Evolutionary conservation across 2,113 vertebrate species (phyloP).

Genomic region (Thalassarche chlororhynchos): DNA sequence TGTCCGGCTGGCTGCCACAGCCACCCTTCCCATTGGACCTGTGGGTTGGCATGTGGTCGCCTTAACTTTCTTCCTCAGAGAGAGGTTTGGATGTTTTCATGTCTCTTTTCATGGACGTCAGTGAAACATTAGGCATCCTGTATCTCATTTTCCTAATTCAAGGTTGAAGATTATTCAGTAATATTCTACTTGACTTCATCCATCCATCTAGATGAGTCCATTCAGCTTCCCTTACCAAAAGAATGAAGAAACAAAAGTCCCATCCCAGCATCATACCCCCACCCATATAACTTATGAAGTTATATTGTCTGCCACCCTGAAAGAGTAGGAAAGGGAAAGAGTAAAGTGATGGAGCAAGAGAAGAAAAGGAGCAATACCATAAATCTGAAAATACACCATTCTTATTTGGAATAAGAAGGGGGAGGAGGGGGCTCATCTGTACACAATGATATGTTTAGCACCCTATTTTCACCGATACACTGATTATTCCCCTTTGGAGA

Average conservation of each 20-base stretch:
- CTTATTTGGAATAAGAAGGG: not conserved
- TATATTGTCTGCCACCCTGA: not conserved
- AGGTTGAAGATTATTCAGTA: slow-evolving; percentile 47
- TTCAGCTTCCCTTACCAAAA: slow-evolving; percentile 3
- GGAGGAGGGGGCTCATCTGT: not conserved
- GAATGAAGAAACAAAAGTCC: slow-evolving; percentile 27
- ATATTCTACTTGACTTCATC: slow-evolving; percentile 51
- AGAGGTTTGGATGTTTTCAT: not conserved
- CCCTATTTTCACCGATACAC: not conserved
- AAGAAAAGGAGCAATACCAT: not conserved
- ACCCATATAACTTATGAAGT: not conserved
- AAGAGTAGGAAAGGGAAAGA: not conserved
- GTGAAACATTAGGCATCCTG: slow-evolving; percentile 9
- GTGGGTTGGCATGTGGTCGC: not conserved
- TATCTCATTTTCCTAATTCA: slow-evolving; percentile 31
- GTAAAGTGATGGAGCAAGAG: not conserved
- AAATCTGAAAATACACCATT: not conserved
- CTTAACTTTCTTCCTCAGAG: not conserved
- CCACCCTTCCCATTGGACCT: not conserved
- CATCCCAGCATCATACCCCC: not conserved
- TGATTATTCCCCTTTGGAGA: not conserved
- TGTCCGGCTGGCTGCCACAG: not conserved
- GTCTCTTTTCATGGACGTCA: not conserved
- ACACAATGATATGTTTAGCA: not conserved
- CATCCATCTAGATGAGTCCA: not conserved